These are phyloP conservation scores for Anolis apletophallus DNA, from an alignment of 2,797 vertebrate species.

Conservation along the genomic window DNA sequence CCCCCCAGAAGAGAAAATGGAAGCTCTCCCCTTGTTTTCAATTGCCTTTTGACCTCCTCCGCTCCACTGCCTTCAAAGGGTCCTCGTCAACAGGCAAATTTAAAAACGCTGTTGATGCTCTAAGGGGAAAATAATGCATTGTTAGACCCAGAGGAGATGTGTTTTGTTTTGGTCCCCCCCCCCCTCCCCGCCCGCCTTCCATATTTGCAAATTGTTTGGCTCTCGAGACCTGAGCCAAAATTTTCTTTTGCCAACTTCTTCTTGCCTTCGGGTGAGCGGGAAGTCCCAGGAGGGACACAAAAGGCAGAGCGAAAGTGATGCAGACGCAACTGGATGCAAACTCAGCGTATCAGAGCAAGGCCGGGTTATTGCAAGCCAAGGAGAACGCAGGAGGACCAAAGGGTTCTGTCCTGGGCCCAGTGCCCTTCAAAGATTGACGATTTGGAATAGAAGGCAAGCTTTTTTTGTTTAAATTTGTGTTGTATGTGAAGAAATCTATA, in stretches of 20 bases:
- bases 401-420: too few relatives aligned
- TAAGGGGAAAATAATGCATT: conserved; percentile 58
- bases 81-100: conserved; percentile 69
- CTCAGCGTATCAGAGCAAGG: neutral
- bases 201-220: conserved; percentile 16
- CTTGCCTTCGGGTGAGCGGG: conserved; percentile 18
- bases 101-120: conserved; percentile 70
- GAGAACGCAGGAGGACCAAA: neutral
- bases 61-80: conserved; percentile 58
- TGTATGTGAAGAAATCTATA: too few relatives aligned
- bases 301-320: rapidly evolving
- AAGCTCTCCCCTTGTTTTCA: conserved; percentile 66
- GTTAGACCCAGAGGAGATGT: conserved; percentile 59
- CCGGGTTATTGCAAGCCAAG: rapidly evolving
- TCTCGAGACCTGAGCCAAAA: conserved; percentile 1
- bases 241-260: neutral
- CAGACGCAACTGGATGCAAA: neutral
- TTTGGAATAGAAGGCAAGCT: too few relatives aligned
- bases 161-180: conserved; percentile 8
- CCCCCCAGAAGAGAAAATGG: conserved; percentile 55
- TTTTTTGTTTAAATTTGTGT: too few relatives aligned
- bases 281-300: neutral
- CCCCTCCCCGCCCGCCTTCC: too few relatives aligned
- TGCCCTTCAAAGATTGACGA: too few relatives aligned
- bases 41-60: conserved; percentile 77